Evolutionary conservation across 2,888 invertebrate species (phyloP).

Genomic region (Tenthredo notha): DNA sequence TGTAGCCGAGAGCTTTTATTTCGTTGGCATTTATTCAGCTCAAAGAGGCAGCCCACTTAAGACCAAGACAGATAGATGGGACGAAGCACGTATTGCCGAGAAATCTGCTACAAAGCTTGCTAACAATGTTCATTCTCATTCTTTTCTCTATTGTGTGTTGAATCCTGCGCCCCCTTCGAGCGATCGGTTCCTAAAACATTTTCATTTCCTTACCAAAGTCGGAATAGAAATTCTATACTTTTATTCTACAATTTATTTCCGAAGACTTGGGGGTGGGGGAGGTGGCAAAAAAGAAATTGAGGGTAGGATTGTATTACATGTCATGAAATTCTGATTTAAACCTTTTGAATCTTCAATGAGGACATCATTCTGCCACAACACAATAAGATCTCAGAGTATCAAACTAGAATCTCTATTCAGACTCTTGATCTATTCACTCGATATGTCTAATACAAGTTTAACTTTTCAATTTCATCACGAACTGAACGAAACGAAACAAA

Average conservation of each 20-base stretch:
- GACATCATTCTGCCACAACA: no score
- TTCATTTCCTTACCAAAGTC: background rate
- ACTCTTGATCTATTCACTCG: no score
- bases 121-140: constrained; percentile 31
- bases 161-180: background rate
- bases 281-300: no score
- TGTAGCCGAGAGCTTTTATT: constrained; percentile 72
- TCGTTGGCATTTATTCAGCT: constrained; percentile 73
- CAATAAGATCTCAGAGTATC: no score
- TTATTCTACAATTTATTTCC: no score
- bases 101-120: constrained; percentile 44
- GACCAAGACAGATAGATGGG: constrained; percentile 52
- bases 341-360: no score
- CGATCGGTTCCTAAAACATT: background rate
- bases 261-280: no score
- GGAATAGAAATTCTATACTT: no score
- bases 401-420: no score
- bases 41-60: constrained; percentile 73
- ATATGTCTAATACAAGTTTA: background rate
- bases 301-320: no score
- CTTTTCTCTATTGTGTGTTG: background rate
- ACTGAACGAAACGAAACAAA: background rate
- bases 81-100: constrained; percentile 38
- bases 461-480: background rate
- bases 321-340: no score